phyloP scores from a whole-genome alignment of 2,888 invertebrate species.

The Limnephilus marmoratus region DNA sequence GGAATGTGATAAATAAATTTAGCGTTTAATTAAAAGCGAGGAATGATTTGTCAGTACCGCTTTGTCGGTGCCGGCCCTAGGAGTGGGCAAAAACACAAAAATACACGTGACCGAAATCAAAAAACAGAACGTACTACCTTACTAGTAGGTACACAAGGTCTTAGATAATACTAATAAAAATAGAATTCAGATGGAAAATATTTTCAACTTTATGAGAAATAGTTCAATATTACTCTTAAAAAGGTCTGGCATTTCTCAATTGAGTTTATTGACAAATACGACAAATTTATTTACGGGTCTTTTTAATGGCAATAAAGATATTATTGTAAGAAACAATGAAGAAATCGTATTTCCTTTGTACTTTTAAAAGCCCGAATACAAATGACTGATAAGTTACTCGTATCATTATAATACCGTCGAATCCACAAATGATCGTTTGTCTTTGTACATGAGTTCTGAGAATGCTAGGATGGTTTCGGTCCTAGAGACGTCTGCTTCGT shows the following conservation, averaged over 20 bases:
- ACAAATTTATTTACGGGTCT: not conserved
- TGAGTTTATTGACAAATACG: not conserved
- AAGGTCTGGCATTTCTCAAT: not conserved
- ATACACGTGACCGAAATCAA: not conserved
- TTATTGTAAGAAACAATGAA: not conserved
- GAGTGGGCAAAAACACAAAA: not conserved
- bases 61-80: not conserved
- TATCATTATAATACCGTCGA: not conserved
- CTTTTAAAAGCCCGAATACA: not conserved
- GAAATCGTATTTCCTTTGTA: not conserved
- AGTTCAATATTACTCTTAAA: not conserved
- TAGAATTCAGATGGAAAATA: not conserved
- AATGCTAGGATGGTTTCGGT: not conserved
- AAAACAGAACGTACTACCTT: not conserved
- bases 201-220: not conserved
- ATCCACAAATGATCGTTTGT: not conserved
- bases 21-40: not conserved
- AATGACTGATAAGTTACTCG: not conserved
- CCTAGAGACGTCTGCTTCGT: not conserved
- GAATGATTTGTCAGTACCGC: not conserved
- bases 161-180: no score
- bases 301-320: not conserved
- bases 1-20: not conserved
- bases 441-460: not conserved
- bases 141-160: no score